Evolutionary conservation across 2,888 invertebrate genomes (phyloP), one percentile per base, ranked within the genome.

Genomic region (Xanthia icteritia): DNA sequence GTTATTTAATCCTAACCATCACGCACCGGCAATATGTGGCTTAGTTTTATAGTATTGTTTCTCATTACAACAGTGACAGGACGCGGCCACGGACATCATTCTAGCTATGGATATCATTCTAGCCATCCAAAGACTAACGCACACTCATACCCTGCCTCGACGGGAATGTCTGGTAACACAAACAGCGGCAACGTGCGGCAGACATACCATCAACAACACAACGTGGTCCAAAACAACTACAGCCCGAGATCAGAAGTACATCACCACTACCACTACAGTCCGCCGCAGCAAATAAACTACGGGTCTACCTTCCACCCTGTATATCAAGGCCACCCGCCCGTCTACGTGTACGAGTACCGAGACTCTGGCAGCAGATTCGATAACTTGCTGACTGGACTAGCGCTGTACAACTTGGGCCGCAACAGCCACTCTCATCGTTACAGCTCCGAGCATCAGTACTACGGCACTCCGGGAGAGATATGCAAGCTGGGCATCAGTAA

Each of bases 341-440:
- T 90, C 1, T 95, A 95, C 74, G 91, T 95, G 0, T 93, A 94
- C 82, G 82, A 92, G 76, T 94, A 94, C 82, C 90, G 92, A 75
- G 83, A 94, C 70, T 94, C 94, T 0, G 93, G 93, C 5, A 94
- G 94, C 79, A 88, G 93, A 77, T 94, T 91, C 73, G 91, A 93
- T 54, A 92, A 73, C 31, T 85, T 95, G 36, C 81, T 95, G 23
- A 93, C 94, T 13, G 95, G 95, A 1, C 87, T 95, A 69, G 94
- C 94, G n/a, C 79, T 95, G 54, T 95, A 94, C 74, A 95, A 95
- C 79, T 87, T 94, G 61, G 94, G 94, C 9, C 90, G 93, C 76
- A 87, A 83, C 9, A 86, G 85, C 36, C 85, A 90, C 42, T 74
- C 81, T 45, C 81, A 91, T 72, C 79, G 90, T 79, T 80, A 90